A percentile compares a stretch with the other conserved stretches of the same genome.
These are phyloP conservation scores for Corvus hawaiiensis DNA, from an alignment of 2,113 vertebrate genomes.

Conservation along the genomic window DNA sequence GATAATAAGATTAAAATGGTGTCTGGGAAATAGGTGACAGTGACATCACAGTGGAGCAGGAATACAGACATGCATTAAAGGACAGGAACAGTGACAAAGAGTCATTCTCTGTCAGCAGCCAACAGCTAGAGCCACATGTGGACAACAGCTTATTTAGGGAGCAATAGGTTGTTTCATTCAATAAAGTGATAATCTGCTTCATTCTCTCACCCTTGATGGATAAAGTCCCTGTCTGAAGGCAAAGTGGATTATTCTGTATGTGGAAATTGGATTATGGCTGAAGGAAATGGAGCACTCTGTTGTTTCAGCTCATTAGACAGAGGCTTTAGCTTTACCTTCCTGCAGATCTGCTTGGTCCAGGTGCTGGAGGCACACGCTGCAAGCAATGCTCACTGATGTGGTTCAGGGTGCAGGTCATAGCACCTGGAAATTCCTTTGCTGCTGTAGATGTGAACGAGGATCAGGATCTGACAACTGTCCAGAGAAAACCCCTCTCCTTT, in stretches of 20 bases:
- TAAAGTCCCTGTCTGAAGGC: slow-evolving; percentile 1
- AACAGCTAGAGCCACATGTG: neutral
- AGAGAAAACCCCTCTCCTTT: neutral
- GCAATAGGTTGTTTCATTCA: neutral
- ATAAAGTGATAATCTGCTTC: neutral
- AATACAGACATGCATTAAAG: neutral
- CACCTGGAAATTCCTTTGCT: neutral
- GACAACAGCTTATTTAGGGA: neutral
- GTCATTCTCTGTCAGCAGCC: neutral
- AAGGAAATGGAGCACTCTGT: slow-evolving; percentile 13
- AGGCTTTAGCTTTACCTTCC: neutral
- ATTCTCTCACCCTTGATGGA: slow-evolving; percentile 3
- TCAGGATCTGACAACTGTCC: neutral
- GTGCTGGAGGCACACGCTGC: neutral
- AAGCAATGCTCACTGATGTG: accelerated
- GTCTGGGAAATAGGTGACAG: neutral
- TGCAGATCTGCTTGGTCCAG: neutral
- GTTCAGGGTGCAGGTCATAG: neutral
- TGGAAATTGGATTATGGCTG: slow-evolving; percentile 52
- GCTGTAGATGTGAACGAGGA: neutral
- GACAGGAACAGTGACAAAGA: neutral
- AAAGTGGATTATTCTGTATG: slow-evolving; percentile 27
- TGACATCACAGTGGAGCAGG: neutral
- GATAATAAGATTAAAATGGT: neutral
- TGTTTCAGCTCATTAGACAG: neutral